Evolutionary conservation across 1,140 invertebrate species (phyloP).

Genomic region (Arion vulgaris): DNA sequence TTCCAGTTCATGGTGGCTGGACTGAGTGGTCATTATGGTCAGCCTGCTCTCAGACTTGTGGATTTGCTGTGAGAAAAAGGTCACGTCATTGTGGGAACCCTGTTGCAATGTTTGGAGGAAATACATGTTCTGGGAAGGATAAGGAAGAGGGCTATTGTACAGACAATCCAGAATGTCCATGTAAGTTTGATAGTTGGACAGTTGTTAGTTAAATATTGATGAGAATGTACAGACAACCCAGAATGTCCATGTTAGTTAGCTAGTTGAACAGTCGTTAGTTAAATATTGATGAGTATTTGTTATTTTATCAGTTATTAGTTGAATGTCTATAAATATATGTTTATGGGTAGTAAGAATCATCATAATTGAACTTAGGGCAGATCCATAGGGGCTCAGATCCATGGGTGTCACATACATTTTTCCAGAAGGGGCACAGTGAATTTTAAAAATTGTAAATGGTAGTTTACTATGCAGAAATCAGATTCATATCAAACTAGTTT

Average conservation of each 20-base stretch:
- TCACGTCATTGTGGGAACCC: constrained; percentile 67
- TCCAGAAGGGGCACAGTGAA: no score
- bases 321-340: no score
- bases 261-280: no score
- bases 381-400: no score
- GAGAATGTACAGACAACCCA: not conserved
- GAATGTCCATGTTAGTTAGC: constrained; percentile 30
- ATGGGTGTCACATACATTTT: no score
- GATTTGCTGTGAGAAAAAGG: constrained; percentile 52
- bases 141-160: constrained; percentile 65
- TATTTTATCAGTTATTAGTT: no score
- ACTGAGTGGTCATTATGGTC: constrained; percentile 69
- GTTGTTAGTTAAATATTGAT: not conserved
- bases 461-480: no score
- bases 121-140: constrained; percentile 58
- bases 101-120: constrained; percentile 67
- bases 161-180: constrained; percentile 66
- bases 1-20: constrained; percentile 68
- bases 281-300: no score
- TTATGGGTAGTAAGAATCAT: no score
- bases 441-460: no score
- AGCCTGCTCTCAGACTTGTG: constrained; percentile 67
- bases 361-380: no score
- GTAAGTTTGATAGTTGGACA: constrained; percentile 60
- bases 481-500: no score